phyloP scores from a whole-genome alignment of 2,113 vertebrate genomes.

The Thamnophis sirtalis region DNA sequence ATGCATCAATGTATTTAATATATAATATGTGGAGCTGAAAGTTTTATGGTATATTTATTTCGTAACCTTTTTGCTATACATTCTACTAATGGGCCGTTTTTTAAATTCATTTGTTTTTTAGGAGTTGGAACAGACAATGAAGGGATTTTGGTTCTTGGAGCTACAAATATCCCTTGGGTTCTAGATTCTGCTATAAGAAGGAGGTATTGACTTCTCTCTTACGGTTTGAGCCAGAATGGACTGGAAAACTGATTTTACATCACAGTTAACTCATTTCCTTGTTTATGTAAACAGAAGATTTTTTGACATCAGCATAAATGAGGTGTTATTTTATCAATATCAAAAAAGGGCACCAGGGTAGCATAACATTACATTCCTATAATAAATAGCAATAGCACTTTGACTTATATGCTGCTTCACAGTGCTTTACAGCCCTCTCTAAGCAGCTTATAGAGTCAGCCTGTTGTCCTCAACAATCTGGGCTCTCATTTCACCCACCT shows the following conservation, averaged over 20 bases:
- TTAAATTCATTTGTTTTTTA: constrained; percentile 57
- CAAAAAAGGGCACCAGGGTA: neutral
- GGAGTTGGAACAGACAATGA: constrained; percentile 95
- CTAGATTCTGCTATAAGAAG: constrained; percentile 96
- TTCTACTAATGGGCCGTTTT: neutral
- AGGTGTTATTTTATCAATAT: neutral
- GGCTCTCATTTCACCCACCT: neutral
- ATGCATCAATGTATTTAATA: neutral
- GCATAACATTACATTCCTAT: neutral
- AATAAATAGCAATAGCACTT: neutral
- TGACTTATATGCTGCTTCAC: neutral
- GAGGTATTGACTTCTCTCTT: constrained; percentile 68
- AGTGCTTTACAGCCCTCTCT: neutral
- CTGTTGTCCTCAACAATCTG: neutral
- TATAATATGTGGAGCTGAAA: neutral
- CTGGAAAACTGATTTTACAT: neutral
- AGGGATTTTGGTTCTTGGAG: constrained; percentile 93
- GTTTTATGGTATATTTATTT: neutral
- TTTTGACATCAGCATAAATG: neutral
- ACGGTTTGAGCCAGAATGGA: neutral
- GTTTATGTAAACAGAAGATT: neutral
- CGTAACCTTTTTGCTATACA: neutral
- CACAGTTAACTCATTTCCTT: neutral
- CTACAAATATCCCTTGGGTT: constrained; percentile 98
- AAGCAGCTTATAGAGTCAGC: neutral